Evolutionary conservation across 2,888 invertebrate genomes (phyloP).

Genomic region (Tipula helvola): DNA sequence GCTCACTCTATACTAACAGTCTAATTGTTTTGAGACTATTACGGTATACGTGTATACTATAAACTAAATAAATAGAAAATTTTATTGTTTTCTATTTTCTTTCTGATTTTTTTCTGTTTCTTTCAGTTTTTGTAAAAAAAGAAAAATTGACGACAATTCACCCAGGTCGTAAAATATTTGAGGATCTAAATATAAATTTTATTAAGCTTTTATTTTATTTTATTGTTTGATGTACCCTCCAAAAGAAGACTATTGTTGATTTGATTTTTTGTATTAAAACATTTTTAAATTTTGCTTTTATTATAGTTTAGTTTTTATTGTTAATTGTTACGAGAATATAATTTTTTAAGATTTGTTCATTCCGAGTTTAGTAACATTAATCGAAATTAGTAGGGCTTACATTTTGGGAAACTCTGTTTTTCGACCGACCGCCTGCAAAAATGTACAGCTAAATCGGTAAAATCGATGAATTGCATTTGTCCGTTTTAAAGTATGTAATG

Average conservation of each 20-base stretch:
- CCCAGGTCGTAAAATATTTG: not conserved
- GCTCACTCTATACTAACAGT: not conserved
- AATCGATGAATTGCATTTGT: too few relatives aligned
- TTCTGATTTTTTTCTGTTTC: not conserved
- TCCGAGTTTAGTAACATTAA: not conserved
- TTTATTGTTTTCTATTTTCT: not conserved
- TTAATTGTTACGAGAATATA: not conserved
- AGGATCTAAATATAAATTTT: slow-evolving; percentile 5
- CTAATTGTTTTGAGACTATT: not conserved
- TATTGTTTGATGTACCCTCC: not conserved
- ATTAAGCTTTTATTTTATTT: not conserved
- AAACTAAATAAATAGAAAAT: not conserved
- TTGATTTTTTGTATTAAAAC: not conserved
- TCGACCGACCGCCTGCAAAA: too few relatives aligned
- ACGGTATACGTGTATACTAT: not conserved
- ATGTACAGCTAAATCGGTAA: too few relatives aligned
- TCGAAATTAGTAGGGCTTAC: not conserved
- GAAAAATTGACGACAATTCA: not conserved
- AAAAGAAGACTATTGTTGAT: not conserved
- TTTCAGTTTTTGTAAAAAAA: not conserved
- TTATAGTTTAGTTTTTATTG: not conserved
- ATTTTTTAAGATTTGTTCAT: not conserved
- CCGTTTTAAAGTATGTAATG: too few relatives aligned
- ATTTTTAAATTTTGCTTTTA: not conserved
- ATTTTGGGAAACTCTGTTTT: too few relatives aligned